Evolutionary conservation across 2,113 vertebrate genomes (phyloP).

Genomic region (Prinia subflava): DNA sequence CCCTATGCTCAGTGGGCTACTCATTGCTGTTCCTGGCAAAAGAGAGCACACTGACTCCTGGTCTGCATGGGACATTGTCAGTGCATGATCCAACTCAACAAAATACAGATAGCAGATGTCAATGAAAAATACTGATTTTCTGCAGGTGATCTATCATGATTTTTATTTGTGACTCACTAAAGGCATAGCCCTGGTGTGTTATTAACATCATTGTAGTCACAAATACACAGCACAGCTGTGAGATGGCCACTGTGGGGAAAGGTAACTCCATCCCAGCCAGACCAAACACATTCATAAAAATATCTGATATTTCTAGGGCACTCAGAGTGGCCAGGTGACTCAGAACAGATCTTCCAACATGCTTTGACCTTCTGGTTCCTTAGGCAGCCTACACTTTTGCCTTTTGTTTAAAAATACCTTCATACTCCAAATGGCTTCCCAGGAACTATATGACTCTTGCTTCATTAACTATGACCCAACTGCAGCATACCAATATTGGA

Average conservation of each 20-base stretch:
- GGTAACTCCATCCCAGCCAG: neutral
- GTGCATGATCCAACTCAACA: neutral
- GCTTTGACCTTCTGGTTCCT: neutral
- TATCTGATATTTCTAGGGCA: neutral
- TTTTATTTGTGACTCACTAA: neutral
- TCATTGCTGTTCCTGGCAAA: neutral
- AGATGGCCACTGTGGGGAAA: neutral
- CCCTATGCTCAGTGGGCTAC: neutral
- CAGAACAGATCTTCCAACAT: neutral
- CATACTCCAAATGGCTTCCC: neutral
- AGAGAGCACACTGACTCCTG: neutral
- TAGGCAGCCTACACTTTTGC: neutral
- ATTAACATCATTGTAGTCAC: neutral
- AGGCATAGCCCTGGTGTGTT: neutral
- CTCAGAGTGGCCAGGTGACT: neutral
- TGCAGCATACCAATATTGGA: neutral
- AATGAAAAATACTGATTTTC: neutral
- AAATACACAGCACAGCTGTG: neutral
- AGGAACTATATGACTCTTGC: neutral
- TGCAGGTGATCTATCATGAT: accelerated
- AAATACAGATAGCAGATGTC: neutral
- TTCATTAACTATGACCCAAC: neutral
- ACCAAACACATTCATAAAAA: neutral
- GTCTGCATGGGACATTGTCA: neutral
- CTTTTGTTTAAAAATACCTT: neutral